Evolutionary conservation across 2,113 vertebrate genomes (phyloP), one percentile per base, ranked within the genome.

Genomic region (Atractosteus spatula): DNA sequence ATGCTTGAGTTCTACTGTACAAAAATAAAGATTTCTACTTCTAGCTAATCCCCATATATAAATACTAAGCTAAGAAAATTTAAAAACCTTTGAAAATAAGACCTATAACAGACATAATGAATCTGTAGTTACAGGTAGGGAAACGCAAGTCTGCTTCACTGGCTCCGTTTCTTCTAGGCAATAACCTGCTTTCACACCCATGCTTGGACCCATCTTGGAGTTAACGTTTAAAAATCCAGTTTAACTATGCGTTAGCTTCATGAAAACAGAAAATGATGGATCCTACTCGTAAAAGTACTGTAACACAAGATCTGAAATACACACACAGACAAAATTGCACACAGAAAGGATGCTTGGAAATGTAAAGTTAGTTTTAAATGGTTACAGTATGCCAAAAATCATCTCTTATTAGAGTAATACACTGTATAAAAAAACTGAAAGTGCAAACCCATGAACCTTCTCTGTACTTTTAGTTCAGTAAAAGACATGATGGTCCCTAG

Each of bases 21-120:
- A 95, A 95, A 94, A 94, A 94, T 93, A 94, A 88, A 92, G 84
- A 83, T 81, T 92, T 91, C 89, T 82, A 87, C 82, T 82, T 86
- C 88, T 83, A 84, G 88, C 90, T 94, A 83, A 82, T 62, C 87
- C 89, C 68, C 75, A 76, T 71, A 76, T 65, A 70, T 68, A 74
- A 75, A 76, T 77, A 73, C 62, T 71, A 68, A 55, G 71, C 79
- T 83, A 76, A 69, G 72, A 77, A 77, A 61, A 63, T 45, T 55
- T 68, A 69, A 62, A 47, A 74, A 68, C 63, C 64, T 79, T 74
- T 68, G 69, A 70, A 74, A 72, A 82, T 41, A 45, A 85, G 80
- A 90, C 79, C 83, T 89, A 80, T 72, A 86, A 94, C 87, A 71
- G 59, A 71, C 69, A 71, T 62, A 43, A 14, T 62, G 44, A 5